Evolutionary conservation across 2,113 vertebrate species (phyloP).

Genomic region (Microcebus griseorufus): DNA sequence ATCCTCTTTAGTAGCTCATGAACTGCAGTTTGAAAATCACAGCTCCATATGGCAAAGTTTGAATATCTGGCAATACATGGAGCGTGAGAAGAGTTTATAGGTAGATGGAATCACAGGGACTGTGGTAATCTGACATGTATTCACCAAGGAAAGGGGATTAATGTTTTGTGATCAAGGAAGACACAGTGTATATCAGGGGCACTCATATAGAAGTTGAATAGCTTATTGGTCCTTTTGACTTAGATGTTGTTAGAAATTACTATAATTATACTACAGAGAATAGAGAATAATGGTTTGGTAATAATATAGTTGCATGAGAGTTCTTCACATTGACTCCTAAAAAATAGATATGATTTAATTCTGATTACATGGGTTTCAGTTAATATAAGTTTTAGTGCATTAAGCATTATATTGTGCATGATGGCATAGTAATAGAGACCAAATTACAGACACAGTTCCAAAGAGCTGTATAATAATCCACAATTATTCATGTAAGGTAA

Average conservation of each 20-base stretch:
- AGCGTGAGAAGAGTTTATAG: background rate
- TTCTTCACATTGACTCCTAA: background rate
- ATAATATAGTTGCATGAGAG: background rate
- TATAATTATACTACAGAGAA: background rate
- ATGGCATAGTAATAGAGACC: too few relatives aligned
- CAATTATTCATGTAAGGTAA: too few relatives aligned
- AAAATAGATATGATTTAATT: conserved; percentile 21
- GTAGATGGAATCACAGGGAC: background rate
- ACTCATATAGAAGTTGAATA: background rate
- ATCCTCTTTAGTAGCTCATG: background rate
- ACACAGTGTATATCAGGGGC: too few relatives aligned
- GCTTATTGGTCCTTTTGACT: background rate
- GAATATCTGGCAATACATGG: background rate
- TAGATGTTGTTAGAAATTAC: background rate
- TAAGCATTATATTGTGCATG: too few relatives aligned
- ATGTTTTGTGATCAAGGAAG: background rate
- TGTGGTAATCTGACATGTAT: background rate
- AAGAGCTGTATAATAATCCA: too few relatives aligned
- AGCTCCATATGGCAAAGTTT: background rate
- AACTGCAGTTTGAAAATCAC: background rate
- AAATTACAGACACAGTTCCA: too few relatives aligned
- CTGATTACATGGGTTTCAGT: too few relatives aligned
- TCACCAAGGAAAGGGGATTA: background rate
- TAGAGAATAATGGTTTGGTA: background rate
- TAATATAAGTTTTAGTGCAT: too few relatives aligned